phyloP scores from a whole-genome alignment of 2,797 vertebrate species.

The Hemitrygon akajei region DNA sequence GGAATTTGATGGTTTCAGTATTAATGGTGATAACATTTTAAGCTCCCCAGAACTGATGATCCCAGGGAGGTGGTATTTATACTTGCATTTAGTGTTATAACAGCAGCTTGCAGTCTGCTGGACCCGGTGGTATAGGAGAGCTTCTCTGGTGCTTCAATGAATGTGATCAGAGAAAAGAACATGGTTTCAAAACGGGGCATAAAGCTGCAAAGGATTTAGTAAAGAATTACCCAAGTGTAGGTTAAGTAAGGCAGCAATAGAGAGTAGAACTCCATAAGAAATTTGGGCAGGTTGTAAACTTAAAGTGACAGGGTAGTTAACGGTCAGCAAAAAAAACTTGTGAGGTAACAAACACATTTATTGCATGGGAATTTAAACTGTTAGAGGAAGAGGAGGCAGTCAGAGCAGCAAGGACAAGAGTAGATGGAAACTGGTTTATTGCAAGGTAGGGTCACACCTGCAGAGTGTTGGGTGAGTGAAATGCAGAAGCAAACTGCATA shows the following conservation, averaged over 20 bases:
- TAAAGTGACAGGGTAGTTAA: background rate
- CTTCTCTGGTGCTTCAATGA: background rate
- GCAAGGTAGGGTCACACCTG: background rate
- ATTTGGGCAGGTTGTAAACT: background rate
- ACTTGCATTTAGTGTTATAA: background rate
- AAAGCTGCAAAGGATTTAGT: background rate
- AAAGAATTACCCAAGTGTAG: background rate
- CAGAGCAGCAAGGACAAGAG: background rate
- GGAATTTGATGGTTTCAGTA: background rate
- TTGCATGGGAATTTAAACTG: background rate
- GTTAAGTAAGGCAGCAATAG: background rate
- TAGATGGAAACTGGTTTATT: background rate
- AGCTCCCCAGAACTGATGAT: background rate
- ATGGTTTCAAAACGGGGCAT: background rate
- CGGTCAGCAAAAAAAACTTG: background rate
- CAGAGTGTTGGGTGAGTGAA: background rate
- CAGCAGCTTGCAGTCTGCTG: background rate
- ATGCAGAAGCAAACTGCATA: background rate
- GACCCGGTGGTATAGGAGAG: background rate
- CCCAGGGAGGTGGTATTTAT: background rate
- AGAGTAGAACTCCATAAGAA: background rate
- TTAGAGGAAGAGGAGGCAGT: background rate
- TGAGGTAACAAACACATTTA: background rate
- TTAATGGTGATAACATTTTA: background rate
- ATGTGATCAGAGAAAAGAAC: background rate